Evolutionary conservation across 2,113 vertebrate species (phyloP).

Genomic region (Eublepharis macularius): DNA sequence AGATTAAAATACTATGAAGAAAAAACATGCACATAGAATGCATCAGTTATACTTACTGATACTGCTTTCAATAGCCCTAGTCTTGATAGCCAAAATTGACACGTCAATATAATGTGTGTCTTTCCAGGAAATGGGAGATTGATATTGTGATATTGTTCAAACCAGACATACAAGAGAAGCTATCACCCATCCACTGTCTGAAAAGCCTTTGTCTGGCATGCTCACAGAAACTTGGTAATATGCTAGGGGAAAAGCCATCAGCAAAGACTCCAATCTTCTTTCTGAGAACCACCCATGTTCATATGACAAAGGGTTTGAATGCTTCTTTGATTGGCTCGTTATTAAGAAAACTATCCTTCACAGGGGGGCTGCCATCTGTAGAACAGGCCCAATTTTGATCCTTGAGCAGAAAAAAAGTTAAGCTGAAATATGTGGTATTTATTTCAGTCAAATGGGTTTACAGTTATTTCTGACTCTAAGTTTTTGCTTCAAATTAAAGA

Average conservation of each 20-base stretch:
- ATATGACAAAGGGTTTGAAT: constrained; percentile 75
- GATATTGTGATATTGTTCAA: constrained; percentile 64
- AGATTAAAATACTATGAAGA: neutral
- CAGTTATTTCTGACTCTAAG: constrained; percentile 56
- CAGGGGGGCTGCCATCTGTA: constrained; percentile 74
- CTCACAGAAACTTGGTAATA: constrained; percentile 72
- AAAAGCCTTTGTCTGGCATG: constrained; percentile 71
- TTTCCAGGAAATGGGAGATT: constrained; percentile 55
- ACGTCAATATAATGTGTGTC: constrained; percentile 44
- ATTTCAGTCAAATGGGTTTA: constrained; percentile 62
- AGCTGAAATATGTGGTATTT: constrained; percentile 54
- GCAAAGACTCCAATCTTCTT: constrained; percentile 68
- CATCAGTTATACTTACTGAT: neutral
- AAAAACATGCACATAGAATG: neutral
- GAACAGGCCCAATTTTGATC: constrained; percentile 68
- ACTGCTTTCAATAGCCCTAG: neutral
- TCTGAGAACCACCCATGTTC: constrained; percentile 55
- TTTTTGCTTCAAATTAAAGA: constrained; percentile 61
- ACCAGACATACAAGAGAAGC: constrained; percentile 65
- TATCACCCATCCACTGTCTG: constrained; percentile 60
- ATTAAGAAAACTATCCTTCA: constrained; percentile 73
- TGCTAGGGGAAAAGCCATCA: constrained; percentile 67
- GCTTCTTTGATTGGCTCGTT: constrained; percentile 79
- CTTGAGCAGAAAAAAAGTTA: constrained; percentile 64
- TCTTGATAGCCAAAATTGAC: constrained; percentile 22